Percentiles rank a stretch among this genome's conserved stretches.
phyloP scores from a whole-genome alignment of 1,140 invertebrate genomes.

The Zaprionus nigranus region DNA sequence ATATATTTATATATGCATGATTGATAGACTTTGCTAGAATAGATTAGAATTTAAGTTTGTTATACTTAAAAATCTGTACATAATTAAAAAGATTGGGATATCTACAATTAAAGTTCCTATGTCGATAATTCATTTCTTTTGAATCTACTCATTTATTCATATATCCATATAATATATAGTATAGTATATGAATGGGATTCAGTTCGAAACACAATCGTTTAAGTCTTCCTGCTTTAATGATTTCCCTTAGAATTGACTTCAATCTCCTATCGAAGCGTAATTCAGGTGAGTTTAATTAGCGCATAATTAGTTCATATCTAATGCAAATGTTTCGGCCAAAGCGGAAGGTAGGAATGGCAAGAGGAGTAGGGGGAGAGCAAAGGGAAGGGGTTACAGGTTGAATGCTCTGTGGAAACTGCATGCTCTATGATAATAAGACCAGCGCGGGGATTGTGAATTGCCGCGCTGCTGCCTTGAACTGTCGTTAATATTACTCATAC shows the following conservation, averaged over 20 bases:
- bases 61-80: too few species aligned
- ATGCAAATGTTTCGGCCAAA: not conserved
- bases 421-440: conserved; percentile 68
- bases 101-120: too few species aligned
- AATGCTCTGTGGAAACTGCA: conserved; percentile 27
- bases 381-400: not conserved
- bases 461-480: conserved; percentile 30
- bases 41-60: too few species aligned
- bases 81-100: too few species aligned
- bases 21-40: too few species aligned
- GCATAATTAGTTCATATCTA: conserved; percentile 36
- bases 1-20: too few species aligned
- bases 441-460: conserved; percentile 22
- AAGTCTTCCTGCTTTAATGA: too few species aligned
- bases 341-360: not conserved
- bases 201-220: too few species aligned
- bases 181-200: too few species aligned
- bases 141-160: too few species aligned
- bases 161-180: too few species aligned
- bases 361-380: not conserved
- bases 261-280: not conserved
- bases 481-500: conserved; percentile 77
- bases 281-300: conserved; percentile 15
- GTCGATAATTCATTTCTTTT: too few species aligned
- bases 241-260: not conserved